Evolutionary conservation across 2,113 vertebrate genomes (phyloP), one percentile per base, ranked within the genome.

Genomic region (Erinaceus europaeus): DNA sequence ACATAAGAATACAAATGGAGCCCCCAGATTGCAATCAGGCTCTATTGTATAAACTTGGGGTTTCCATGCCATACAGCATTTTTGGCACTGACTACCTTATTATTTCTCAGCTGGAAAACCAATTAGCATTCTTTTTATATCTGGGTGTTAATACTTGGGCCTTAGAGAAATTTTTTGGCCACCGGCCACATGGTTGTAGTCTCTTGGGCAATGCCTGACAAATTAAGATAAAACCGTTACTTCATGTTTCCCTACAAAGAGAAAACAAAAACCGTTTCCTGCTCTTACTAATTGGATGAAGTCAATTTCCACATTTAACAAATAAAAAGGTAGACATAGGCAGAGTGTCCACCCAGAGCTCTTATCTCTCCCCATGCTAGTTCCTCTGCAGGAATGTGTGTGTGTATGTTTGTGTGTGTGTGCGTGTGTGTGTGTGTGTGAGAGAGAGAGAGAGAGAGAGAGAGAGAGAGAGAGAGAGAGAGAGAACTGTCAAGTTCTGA

Each of bases 201-300:
- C 97, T 96, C 97, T 88, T 90, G 97, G 95, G 97, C 89, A 95
- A 96, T 88, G 97, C 97, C 98, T 99, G 98, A 97, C 93, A 96
- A 96, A 96, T 97, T 92, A 96, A 98, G 98, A 99, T 99, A 99
- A 99, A 96, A 96, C 89, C 86, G 89, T 96, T 96, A 97, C 97
- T 97, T 97, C 95, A 97, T 97, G 96, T 98, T 98, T 95, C 95
- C 96, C 96, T 96, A 83, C 97, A 95, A 94, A 98, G 96, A 96
- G 96, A 97, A 98, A 98, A 98, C 97, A 98, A 97, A 97, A 97
- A 95, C 78, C 95, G 94, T 96, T 98, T 98, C 98, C 98, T 98
- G 96, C 72, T 95, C 96, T 96, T 98, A 97, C 97, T 98, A 98
- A 98, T 96, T 95, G 91, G 80, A 92, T 95, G 81, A 96, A 96